Percentiles rank a stretch among this genome's conserved stretches.
phyloP scores from a whole-genome alignment of 2,797 vertebrate genomes.

The Antrozous pallidus region DNA sequence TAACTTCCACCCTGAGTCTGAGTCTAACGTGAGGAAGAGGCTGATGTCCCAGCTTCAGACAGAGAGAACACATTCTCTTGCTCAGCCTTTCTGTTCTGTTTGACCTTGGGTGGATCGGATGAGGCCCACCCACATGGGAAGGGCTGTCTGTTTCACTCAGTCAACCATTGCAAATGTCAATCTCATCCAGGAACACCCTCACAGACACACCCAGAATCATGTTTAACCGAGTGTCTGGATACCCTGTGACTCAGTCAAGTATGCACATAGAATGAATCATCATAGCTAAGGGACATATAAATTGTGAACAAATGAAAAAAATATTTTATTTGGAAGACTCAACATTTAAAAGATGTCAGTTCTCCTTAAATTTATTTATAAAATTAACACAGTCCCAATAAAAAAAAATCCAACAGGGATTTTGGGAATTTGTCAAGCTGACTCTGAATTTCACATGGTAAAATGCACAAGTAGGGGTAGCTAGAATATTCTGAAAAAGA shows the following conservation, averaged over 20 bases:
- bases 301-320: neutral
- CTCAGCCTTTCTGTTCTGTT: neutral
- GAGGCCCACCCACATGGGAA: neutral
- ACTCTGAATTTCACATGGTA: neutral
- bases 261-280: neutral
- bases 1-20: neutral
- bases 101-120: neutral
- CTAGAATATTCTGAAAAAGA: neutral
- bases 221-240: neutral
- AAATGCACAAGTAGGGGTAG: neutral
- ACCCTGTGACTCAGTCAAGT: neutral
- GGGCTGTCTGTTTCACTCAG: neutral
- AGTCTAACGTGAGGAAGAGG: neutral
- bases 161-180: neutral
- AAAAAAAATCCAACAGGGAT: neutral
- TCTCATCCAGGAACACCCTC: neutral
- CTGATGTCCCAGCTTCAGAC: neutral
- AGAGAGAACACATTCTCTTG: neutral
- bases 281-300: neutral
- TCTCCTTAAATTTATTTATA: neutral
- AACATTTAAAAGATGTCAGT: neutral
- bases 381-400: neutral
- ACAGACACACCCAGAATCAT: neutral
- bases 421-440: neutral
- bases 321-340: neutral